Percentiles rank a stretch among this genome's conserved stretches.
Conservation (phyloP, 2,113 vertebrate species). For the Mustela nigripes region DNA sequence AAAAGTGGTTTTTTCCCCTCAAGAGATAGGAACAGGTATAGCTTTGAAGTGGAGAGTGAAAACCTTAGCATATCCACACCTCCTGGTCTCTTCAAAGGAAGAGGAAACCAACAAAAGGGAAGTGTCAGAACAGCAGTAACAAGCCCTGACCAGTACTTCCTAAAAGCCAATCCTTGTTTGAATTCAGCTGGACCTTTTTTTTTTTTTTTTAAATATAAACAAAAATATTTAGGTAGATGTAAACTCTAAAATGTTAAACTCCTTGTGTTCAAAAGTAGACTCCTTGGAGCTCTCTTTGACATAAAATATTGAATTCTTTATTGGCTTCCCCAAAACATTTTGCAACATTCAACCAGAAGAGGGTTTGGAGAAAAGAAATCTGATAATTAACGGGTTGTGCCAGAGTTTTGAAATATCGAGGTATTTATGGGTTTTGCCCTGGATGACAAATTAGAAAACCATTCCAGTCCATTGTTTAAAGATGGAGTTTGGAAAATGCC, state of each 20-base stretch:
- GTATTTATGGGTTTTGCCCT: slow-evolving; percentile 2
- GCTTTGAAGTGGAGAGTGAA: neutral
- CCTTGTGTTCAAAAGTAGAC: neutral
- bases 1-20: neutral
- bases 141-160: neutral
- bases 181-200: neutral
- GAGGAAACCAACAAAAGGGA: neutral
- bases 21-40: neutral
- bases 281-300: neutral
- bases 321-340: slow-evolving; percentile 2
- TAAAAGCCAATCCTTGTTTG: neutral
- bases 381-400: neutral
- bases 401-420: slow-evolving; percentile 12
- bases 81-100: neutral
- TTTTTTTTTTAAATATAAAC: neutral
- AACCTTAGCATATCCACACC: neutral
- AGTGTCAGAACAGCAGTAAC: neutral
- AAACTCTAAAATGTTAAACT: neutral
- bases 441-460: slow-evolving; percentile 17
- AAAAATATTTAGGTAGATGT: neutral
- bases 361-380: slow-evolving; percentile 31
- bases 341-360: neutral
- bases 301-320: neutral
- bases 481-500: neutral
- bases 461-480: slow-evolving; percentile 16